These are phyloP conservation scores for Magallana ariakensis DNA, from an alignment of 1,140 invertebrate species.

Conservation along the genomic window DNA sequence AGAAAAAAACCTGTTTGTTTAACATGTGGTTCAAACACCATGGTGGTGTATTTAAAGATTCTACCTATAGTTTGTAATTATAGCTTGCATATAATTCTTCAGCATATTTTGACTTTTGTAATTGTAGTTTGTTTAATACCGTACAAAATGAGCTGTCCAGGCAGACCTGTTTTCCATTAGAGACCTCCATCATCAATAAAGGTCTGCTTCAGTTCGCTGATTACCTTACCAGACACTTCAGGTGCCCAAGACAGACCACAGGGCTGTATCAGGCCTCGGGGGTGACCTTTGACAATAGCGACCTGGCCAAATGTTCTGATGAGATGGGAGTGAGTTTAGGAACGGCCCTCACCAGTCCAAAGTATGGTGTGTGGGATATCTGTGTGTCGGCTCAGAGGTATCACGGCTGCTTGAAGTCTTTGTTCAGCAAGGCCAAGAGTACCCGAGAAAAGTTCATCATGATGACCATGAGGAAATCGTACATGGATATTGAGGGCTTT, in stretches of 20 bases:
- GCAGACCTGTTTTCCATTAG: slow-evolving; percentile 1
- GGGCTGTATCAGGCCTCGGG: neutral
- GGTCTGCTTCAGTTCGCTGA: neutral
- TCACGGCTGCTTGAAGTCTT: neutral
- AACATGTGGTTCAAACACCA: too few species aligned
- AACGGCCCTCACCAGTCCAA: neutral
- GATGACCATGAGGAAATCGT: neutral
- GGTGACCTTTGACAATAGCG: neutral
- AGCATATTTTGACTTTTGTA: too few species aligned
- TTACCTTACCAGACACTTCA: neutral
- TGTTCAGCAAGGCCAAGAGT: slow-evolving; percentile 6
- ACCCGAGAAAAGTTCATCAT: slow-evolving; percentile 15
- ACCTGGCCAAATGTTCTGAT: neutral
- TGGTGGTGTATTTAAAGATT: too few species aligned
- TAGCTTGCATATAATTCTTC: too few species aligned
- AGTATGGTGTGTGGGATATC: neutral
- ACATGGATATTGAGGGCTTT: neutral
- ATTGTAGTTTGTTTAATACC: too few species aligned
- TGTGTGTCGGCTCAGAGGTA: neutral
- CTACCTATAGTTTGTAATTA: too few species aligned
- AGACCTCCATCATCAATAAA: slow-evolving; percentile 13
- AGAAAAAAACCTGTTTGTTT: too few species aligned
- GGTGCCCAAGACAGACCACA: neutral
- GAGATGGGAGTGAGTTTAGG: slow-evolving; percentile 1
- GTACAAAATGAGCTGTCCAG: neutral